phyloP scores from a whole-genome alignment of 2,797 vertebrate species.

The Discoglossus pictus region DNA sequence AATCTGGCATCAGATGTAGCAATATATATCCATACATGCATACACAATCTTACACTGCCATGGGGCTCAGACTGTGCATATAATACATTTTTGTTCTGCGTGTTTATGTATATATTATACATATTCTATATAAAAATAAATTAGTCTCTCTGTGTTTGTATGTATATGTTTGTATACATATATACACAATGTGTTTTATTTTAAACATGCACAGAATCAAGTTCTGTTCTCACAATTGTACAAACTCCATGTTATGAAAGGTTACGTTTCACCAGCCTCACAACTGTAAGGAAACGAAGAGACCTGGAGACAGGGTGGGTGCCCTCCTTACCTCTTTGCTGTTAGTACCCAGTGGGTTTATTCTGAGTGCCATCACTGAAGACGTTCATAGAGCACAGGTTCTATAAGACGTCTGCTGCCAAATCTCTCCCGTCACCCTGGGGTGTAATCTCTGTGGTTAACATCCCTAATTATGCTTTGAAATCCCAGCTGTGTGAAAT shows the following conservation, averaged over 20 bases:
- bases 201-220: not conserved
- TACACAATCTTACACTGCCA: not conserved
- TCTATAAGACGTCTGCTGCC: slow-evolving; percentile 5
- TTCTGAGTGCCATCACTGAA: too few species aligned
- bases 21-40: not conserved
- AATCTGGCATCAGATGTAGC: too few species aligned
- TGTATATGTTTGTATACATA: slow-evolving; percentile 4
- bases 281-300: too few species aligned
- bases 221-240: too few species aligned
- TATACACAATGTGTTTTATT: not conserved
- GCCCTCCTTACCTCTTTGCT: too few species aligned
- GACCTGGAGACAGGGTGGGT: too few species aligned
- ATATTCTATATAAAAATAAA: not conserved
- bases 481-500: too few species aligned
- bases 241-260: too few species aligned
- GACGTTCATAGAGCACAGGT: slow-evolving; percentile 6
- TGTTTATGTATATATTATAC: slow-evolving; percentile 1
- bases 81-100: too few species aligned
- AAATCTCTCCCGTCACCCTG: not conserved
- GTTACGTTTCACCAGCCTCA: too few species aligned
- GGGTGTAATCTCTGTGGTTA: not conserved
- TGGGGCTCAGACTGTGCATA: not conserved
- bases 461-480: too few species aligned
- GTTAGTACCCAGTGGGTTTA: too few species aligned
- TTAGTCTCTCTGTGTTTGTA: slow-evolving; percentile 13